Evolutionary conservation across 2,888 invertebrate genomes (phyloP).

Genomic region (Agriopis aurantiaria): DNA sequence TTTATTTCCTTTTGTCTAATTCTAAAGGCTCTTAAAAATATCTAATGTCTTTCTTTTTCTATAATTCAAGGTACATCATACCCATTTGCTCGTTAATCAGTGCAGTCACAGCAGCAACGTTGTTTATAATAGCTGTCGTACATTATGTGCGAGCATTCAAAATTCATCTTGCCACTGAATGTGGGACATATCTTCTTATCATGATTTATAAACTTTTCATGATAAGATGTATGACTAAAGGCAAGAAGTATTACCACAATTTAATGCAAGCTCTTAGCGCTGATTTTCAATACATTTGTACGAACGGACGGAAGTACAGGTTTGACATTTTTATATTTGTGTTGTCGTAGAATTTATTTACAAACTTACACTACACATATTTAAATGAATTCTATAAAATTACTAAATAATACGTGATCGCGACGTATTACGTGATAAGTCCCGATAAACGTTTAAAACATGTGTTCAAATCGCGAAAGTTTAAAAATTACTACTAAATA

Average conservation of each 20-base stretch:
- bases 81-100: neutral
- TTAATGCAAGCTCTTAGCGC: constrained; percentile 27
- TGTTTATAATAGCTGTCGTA: constrained; percentile 2
- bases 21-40: too few relatives aligned
- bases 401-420: too few relatives aligned
- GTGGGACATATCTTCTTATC: constrained; percentile 31
- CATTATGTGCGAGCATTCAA: constrained; percentile 10
- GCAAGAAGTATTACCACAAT: constrained; percentile 20
- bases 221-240: constrained; percentile 4
- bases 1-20: too few relatives aligned
- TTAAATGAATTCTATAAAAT: too few relatives aligned
- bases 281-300: constrained; percentile 37
- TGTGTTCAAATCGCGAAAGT: too few relatives aligned
- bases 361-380: too few relatives aligned
- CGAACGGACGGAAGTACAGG: constrained; percentile 36
- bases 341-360: neutral
- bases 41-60: too few relatives aligned
- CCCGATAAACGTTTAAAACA: too few relatives aligned
- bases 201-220: constrained; percentile 33
- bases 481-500: too few relatives aligned
- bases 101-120: neutral
- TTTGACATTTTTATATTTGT: constrained; percentile 1
- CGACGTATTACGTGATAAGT: too few relatives aligned
- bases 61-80: too few relatives aligned
- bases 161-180: constrained; percentile 26